Evolutionary conservation across 2,888 invertebrate genomes (phyloP), one percentile per base, ranked within the genome.

Genomic region (Trachelus troglodyta): DNA sequence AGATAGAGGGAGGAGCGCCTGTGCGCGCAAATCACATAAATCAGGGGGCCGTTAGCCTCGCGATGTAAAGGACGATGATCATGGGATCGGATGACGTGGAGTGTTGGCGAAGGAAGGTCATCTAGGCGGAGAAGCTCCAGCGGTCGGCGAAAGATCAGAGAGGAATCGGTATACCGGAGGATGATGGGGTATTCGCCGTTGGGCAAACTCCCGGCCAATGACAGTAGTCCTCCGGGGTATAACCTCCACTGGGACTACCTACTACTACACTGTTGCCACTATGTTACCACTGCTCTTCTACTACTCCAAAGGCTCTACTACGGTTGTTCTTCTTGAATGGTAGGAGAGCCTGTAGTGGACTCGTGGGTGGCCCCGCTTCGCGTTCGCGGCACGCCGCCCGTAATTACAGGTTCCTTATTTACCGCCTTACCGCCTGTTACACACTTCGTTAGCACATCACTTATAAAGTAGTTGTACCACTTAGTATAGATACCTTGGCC

Each of bases 401-500:
- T 91, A 91, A 91, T 90, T 91, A 90, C 89, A 89, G 90, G 90
- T 90, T 91, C 90, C 89, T 90, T 90, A 90, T 90, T 90, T 90
- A 90, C 88, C 89, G 90, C 89, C 89, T 90, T 90, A 90, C 88
- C 89, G 90, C 89, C 89, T 90, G 90, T 90, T 90, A 90, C 90
- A 90, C 90, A 90, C 90, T 91, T 90, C 89, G 90, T 91, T 90
- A 91, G 88, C 90, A 87, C 89, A 88, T 90, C 89, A 86, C 88
- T 90, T 89, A 88, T 89, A 88, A 89, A 89, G 87, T 83, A 86
- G 85, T 83, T 80, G 83, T 87, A 83, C 81, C 83, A 85, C 86
- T 86, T 85, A 84, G 81, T 83, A 81, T 56, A 56, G 56, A 56
- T 56, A 56, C 56, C 56, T 9, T 23, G 56, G 23, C 56, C 56